Percentiles rank a stretch among this genome's conserved stretches.
These are phyloP conservation scores for Eilema caniola DNA, from an alignment of 2,888 invertebrate genomes.

Conservation along the genomic window DNA sequence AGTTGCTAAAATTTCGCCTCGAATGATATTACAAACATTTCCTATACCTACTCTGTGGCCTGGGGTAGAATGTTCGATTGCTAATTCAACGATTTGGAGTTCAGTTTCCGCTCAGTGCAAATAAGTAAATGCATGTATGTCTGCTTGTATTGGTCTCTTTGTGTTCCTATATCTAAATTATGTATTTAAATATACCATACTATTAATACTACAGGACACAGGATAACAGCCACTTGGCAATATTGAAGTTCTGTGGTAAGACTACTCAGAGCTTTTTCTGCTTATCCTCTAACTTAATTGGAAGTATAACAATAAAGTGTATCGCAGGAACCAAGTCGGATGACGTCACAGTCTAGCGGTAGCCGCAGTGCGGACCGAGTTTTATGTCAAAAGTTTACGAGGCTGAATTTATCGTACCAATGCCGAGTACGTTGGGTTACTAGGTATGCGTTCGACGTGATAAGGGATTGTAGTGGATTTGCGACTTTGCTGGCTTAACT, in stretches of 20 bases:
- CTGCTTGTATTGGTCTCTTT: too few species aligned
- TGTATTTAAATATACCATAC: too few species aligned
- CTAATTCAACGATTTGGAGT: too few species aligned
- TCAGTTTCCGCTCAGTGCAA: too few species aligned
- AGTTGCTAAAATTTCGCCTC: neutral
- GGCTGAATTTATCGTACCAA: conserved; percentile 38
- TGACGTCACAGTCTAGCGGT: conserved; percentile 31
- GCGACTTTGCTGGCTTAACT: neutral
- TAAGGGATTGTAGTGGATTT: conserved; percentile 8
- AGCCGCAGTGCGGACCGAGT: conserved; percentile 44
- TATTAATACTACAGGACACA: too few species aligned
- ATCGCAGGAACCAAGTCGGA: conserved; percentile 11
- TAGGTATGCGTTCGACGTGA: conserved; percentile 7
- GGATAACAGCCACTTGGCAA: too few species aligned
- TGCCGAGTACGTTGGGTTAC: conserved; percentile 22
- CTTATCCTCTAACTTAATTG: conserved; percentile 3
- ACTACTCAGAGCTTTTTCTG: too few species aligned
- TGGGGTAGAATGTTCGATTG: too few species aligned
- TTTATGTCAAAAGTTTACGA: conserved; percentile 48
- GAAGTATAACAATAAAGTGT: conserved; percentile 16
- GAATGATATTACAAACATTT: neutral
- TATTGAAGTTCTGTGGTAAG: too few species aligned
- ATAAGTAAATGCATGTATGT: too few species aligned
- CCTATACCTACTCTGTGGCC: too few species aligned
- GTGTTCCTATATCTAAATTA: too few species aligned